Base-by-base conservation (phyloP, 2,888 invertebrate species). In the Buathra laborator region DNA sequence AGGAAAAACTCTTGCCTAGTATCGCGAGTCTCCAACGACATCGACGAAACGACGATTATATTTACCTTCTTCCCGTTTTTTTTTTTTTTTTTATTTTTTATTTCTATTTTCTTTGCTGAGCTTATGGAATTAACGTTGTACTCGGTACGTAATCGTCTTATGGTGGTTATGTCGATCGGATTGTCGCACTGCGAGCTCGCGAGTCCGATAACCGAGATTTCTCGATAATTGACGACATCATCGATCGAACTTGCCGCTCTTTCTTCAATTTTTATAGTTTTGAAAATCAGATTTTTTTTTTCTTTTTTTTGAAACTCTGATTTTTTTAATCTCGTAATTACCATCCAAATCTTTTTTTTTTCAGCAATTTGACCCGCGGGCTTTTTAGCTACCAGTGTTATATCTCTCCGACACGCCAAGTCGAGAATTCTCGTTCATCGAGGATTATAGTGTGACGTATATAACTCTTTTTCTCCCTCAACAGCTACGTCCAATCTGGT, bases 181-280 rank as follows among this genome's bases (percentile, higher is more conserved):
- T 48, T 14, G 12, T 56, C 46, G 12, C 56, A 9, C 16, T 9
- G 53, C 19, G 53, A 7, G 59, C 67, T 56, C 24, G 72, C 12
- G 48, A 62, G 48, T 67, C 16, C 32, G 37, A 3, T 3, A 51
- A 37, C 48, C 48, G 5, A 43, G 79, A 83, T 79, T 66, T 32
- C 46, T 48, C 80, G 80, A 71, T 84, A 71, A 79, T 75, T 32
- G 75, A 19, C 64, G 14, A 84, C 71, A 80, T 16, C 37, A 19
- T 44, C 70, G 10, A 12, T 56, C 32, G 10, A n/a, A 14, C n/a
- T n/a, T 51, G 51, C 9, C 5, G 62, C 46, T 5, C 24, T 24
- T 29, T 59, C 24, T 59, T 24, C 12, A 3, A 4, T 74, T 74
- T 19, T 74, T 43, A 56, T 56, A 9, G n/a, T 19, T 19, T 67